Percentiles rank a stretch among this genome's conserved stretches.
Evolutionary conservation across 2,113 vertebrate genomes (phyloP).

Genomic region (Rattus rattus): DNA sequence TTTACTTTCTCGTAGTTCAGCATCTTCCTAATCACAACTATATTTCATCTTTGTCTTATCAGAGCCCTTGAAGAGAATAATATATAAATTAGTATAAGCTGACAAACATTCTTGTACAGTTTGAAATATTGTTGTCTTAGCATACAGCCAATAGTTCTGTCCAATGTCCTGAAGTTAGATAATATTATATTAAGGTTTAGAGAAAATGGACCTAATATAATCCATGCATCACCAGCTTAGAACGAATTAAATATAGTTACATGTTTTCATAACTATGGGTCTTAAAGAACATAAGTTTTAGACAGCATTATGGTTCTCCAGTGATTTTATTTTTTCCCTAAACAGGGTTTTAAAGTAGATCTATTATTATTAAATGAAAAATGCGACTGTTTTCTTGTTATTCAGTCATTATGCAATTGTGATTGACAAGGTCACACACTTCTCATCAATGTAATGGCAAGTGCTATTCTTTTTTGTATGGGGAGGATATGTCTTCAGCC

Average conservation of each 20-base stretch:
- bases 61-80: conserved; percentile 75
- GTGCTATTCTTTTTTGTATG: conserved; percentile 46
- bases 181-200: conserved; percentile 15
- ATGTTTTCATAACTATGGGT: conserved; percentile 78
- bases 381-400: conserved; percentile 83
- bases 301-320: conserved; percentile 73
- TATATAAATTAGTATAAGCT: conserved; percentile 80
- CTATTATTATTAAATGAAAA: conserved; percentile 75
- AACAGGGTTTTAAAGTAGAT: conserved; percentile 71
- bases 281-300: conserved; percentile 76
- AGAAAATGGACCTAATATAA: conserved; percentile 63
- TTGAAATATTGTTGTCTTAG: conserved; percentile 53
- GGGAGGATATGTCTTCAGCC: conserved; percentile 8
- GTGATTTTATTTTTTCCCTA: conserved; percentile 75
- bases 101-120: conserved; percentile 66
- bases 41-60: conserved; percentile 85
- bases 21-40: conserved; percentile 88
- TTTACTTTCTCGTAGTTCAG: conserved; percentile 84
- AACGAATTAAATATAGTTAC: conserved; percentile 37
- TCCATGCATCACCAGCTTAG: conserved; percentile 44
- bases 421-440: conserved; percentile 81
- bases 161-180: conserved; percentile 46
- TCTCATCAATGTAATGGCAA: conserved; percentile 62
- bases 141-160: conserved; percentile 43
- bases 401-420: conserved; percentile 82